Percentiles rank a stretch among this genome's conserved stretches.
These are phyloP conservation scores for Eristalis arbustorum DNA, from an alignment of 2,888 invertebrate species.

Conservation along the genomic window DNA sequence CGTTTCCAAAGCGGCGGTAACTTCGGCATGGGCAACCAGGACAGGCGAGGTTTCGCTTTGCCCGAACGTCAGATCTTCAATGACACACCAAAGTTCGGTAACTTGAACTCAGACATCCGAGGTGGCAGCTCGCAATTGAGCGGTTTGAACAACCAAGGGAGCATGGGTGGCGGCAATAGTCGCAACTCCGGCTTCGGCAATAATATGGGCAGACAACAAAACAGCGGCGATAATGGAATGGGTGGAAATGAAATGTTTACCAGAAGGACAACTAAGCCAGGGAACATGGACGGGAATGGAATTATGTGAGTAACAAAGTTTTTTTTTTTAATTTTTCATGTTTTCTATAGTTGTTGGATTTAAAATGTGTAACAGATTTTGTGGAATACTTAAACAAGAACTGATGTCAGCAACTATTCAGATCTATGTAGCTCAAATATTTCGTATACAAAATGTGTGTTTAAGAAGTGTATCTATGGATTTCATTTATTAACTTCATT, in stretches of 20 bases:
- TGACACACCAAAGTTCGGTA: conserved; percentile 48
- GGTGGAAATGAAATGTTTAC: conserved; percentile 80
- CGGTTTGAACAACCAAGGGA: conserved; percentile 23
- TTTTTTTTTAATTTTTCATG: background rate
- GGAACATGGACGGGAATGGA: conserved; percentile 34
- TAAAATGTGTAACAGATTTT: too few relatives aligned
- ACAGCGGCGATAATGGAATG: conserved; percentile 71
- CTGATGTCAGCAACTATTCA: too few relatives aligned
- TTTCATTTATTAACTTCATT: too few relatives aligned
- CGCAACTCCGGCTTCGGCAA: conserved; percentile 77
- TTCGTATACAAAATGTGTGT: too few relatives aligned
- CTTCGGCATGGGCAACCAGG: conserved; percentile 74
- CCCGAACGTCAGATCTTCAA: conserved; percentile 71
- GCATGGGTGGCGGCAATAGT: conserved; percentile 76
- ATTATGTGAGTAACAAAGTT: conserved; percentile 65
- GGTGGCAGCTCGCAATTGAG: conserved; percentile 20
- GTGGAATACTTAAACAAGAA: too few relatives aligned
- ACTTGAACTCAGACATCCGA: conserved; percentile 14
- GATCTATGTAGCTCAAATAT: too few relatives aligned
- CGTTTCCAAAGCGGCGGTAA: conserved; percentile 42
- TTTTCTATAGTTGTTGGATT: background rate
- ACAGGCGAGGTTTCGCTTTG: conserved; percentile 78
- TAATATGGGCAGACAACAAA: conserved; percentile 24
- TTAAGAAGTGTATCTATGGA: too few relatives aligned
- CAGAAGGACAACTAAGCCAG: conserved; percentile 76